These are phyloP conservation scores for Phycodurus eques DNA, from an alignment of 2,113 vertebrate genomes.

Conservation along the genomic window DNA sequence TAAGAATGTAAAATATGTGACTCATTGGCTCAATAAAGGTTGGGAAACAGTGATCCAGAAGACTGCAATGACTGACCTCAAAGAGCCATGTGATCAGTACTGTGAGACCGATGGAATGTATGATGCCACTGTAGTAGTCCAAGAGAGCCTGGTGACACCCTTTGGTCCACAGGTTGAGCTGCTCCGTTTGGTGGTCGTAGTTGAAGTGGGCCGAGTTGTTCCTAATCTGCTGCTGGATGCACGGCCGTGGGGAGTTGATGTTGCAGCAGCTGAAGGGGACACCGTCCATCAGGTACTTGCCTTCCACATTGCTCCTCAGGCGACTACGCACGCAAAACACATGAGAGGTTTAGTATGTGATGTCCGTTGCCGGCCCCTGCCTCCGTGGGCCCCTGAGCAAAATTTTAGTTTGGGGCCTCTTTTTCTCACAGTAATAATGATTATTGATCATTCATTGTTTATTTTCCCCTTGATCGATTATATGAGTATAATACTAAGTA, in stretches of 20 bases:
- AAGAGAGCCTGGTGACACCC: conserved; percentile 82
- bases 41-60: not conserved
- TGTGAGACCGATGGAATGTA: conserved; percentile 79
- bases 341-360: not conserved
- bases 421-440: too few species aligned
- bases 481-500: too few species aligned
- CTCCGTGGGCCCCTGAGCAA: too few species aligned
- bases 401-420: too few species aligned
- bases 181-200: conserved; percentile 79
- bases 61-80: conserved; percentile 69
- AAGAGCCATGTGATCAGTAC: conserved; percentile 83
- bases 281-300: conserved; percentile 80
- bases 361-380: not conserved
- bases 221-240: conserved; percentile 82
- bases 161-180: conserved; percentile 82
- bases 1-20: too few species aligned
- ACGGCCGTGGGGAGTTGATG: conserved; percentile 79
- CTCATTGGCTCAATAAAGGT: too few species aligned
- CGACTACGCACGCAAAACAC: conserved; percentile 60
- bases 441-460: too few species aligned
- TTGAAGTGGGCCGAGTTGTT: conserved; percentile 86
- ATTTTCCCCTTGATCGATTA: too few species aligned
- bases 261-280: conserved; percentile 90
- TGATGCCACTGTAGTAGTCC: conserved; percentile 79
- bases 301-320: conserved; percentile 80